Conservation (phyloP, 1,140 invertebrate species). For the Colletes gigas region DNA sequence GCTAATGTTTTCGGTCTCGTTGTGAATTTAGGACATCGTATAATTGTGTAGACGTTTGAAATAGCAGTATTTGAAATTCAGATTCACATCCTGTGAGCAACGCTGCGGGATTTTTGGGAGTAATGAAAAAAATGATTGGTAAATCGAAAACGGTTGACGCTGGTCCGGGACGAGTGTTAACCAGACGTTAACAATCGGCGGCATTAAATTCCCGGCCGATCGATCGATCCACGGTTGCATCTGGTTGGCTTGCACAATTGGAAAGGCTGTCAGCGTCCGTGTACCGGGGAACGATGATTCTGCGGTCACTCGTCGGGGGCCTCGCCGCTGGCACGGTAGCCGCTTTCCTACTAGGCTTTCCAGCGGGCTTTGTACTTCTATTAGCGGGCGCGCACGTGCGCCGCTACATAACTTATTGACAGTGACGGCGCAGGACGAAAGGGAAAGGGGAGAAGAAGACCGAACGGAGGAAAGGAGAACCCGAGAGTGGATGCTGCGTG, state of each 20-base stretch:
- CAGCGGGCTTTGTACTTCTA: slow-evolving; percentile 52
- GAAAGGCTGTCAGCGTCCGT: slow-evolving; percentile 53
- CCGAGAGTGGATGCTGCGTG: neutral
- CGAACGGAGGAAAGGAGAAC: neutral
- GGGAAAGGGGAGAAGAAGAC: slow-evolving; percentile 38
- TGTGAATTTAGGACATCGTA: too few relatives aligned
- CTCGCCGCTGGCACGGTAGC: slow-evolving; percentile 53
- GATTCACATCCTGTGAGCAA: too few relatives aligned
- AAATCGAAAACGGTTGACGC: neutral
- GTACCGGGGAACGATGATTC: slow-evolving; percentile 56
- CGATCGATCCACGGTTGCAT: slow-evolving; percentile 53
- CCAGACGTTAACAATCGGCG: slow-evolving; percentile 47
- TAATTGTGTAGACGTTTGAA: too few relatives aligned
- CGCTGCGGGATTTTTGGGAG: too few relatives aligned
- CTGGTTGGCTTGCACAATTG: slow-evolving; percentile 61
- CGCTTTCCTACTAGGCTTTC: slow-evolving; percentile 53
- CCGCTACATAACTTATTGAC: slow-evolving; percentile 58
- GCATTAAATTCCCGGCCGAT: slow-evolving; percentile 38
- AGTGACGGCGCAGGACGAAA: slow-evolving; percentile 50
- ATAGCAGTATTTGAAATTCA: too few relatives aligned
- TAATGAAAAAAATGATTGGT: too few relatives aligned
- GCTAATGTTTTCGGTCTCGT: too few relatives aligned
- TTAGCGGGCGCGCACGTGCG: slow-evolving; percentile 60
- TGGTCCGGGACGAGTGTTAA: slow-evolving; percentile 5
- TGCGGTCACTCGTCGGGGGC: slow-evolving; percentile 49